Conservation (phyloP, 1,140 invertebrate genomes). For the Diplogasteroides magnus region DNA sequence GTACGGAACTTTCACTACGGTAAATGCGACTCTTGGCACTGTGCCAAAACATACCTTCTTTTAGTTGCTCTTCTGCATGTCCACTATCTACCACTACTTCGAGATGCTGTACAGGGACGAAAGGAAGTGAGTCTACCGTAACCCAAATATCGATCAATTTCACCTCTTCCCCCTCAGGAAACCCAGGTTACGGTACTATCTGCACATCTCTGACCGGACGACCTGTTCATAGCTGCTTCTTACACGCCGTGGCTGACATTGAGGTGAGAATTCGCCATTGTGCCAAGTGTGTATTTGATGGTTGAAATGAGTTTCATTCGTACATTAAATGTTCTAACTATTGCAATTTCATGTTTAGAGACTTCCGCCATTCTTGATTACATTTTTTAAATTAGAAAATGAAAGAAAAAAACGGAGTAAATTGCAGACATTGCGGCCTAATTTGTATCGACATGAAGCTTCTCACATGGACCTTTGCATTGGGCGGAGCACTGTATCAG, state of each 20-base stretch:
- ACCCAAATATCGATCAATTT: background rate
- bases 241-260: constrained; percentile 82
- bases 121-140: constrained; percentile 49
- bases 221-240: constrained; percentile 87
- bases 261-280: too few relatives aligned
- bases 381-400: too few relatives aligned
- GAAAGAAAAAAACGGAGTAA: too few relatives aligned
- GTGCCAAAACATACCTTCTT: background rate
- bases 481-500: constrained; percentile 81
- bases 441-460: constrained; percentile 69
- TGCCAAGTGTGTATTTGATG: too few relatives aligned
- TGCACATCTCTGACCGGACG: constrained; percentile 85
- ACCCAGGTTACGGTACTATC: constrained; percentile 49
- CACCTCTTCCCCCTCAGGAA: too few relatives aligned
- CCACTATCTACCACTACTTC: constrained; percentile 81
- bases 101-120: constrained; percentile 64
- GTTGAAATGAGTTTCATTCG: too few relatives aligned
- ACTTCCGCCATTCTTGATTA: too few relatives aligned
- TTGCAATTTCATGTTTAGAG: too few relatives aligned
- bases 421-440: constrained; percentile 45
- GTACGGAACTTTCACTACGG: background rate
- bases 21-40: background rate
- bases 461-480: constrained; percentile 76
- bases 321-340: too few relatives aligned
- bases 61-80: constrained; percentile 70